These are phyloP conservation scores for Pseudachorutes palmiensis DNA, from an alignment of 1,140 invertebrate genomes.

Conservation along the genomic window DNA sequence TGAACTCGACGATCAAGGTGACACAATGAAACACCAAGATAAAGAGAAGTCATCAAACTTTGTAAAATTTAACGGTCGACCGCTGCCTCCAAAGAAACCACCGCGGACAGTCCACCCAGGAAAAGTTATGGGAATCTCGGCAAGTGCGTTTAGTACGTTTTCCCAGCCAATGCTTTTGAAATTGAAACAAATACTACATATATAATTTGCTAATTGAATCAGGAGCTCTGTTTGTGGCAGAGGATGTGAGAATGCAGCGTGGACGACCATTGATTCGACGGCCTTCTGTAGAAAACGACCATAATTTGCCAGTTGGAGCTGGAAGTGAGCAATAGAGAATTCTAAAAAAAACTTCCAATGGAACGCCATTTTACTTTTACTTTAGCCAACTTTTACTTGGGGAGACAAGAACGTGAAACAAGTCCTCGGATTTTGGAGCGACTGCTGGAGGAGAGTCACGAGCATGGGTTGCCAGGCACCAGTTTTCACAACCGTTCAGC, in stretches of 20 bases:
- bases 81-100: conserved; percentile 4
- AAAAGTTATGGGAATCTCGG: conserved; percentile 1
- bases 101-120: background rate
- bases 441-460: conserved; percentile 36
- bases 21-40: background rate
- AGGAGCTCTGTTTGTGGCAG: too few relatives aligned
- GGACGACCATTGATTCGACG: too few relatives aligned
- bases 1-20: background rate
- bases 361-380: too few relatives aligned
- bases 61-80: background rate
- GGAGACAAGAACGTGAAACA: conserved; percentile 29
- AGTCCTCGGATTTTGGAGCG: conserved; percentile 37
- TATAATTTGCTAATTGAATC: too few relatives aligned
- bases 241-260: too few relatives aligned
- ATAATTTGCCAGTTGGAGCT: too few relatives aligned
- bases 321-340: too few relatives aligned
- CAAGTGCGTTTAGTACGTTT: background rate
- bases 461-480: conserved; percentile 14
- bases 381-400: conserved; percentile 13
- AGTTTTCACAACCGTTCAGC: background rate
- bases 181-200: too few relatives aligned
- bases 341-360: too few relatives aligned
- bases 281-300: too few relatives aligned
- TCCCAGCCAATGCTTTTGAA: too few relatives aligned
- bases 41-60: conserved; percentile 4